These are phyloP conservation scores for Smithornis capensis DNA, from an alignment of 2,113 vertebrate genomes.

Conservation along the genomic window DNA sequence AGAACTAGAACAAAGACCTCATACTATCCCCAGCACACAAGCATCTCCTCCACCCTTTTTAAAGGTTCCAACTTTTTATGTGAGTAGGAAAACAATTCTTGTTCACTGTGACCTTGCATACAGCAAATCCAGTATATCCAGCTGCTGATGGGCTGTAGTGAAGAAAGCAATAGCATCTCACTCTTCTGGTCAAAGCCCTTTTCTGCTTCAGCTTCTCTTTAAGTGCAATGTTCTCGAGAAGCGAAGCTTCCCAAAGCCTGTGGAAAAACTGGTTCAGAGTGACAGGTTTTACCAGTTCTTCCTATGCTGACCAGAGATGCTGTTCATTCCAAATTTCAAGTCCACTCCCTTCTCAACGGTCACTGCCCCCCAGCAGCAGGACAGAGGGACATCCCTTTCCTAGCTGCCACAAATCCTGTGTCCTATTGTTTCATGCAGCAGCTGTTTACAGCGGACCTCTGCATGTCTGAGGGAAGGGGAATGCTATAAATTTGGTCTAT, in stretches of 20 bases:
- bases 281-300: not conserved
- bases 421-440: not conserved
- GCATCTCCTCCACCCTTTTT: not conserved
- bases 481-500: rapidly evolving
- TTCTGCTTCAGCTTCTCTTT: not conserved
- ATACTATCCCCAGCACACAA: not conserved
- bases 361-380: not conserved
- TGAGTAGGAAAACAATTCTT: not conserved
- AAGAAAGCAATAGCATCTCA: not conserved
- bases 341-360: not conserved
- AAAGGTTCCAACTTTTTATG: not conserved
- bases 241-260: no score
- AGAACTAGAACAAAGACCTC: not conserved
- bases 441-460: not conserved
- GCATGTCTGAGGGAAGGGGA: not conserved
- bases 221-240: not conserved
- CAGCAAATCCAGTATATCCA: not conserved
- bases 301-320: not conserved
- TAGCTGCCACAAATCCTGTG: not conserved
- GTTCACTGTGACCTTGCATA: not conserved
- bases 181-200: not conserved
- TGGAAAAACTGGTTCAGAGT: not conserved
- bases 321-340: not conserved
- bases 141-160: no score
- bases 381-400: not conserved